Conservation (phyloP, 2,113 vertebrate species). For the Delphinus delphis region DNA sequence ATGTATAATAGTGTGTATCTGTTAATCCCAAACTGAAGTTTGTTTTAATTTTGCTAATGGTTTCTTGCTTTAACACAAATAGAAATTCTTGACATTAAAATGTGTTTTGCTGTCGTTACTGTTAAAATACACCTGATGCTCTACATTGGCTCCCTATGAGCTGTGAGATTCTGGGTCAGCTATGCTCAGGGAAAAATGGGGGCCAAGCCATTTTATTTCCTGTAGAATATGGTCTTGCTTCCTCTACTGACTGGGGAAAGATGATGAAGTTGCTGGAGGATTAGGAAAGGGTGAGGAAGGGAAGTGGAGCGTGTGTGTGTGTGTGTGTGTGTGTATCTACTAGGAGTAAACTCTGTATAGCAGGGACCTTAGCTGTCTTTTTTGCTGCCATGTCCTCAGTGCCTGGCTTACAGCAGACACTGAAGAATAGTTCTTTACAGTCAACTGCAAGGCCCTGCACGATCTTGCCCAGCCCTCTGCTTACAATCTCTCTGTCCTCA, state of each 20-base stretch:
- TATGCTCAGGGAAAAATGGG: neutral
- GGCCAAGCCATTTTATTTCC: neutral
- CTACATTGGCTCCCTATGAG: neutral
- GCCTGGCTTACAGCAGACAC: neutral
- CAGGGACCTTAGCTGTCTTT: neutral
- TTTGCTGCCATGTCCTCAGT: neutral
- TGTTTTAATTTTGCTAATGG: neutral
- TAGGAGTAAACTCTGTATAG: neutral
- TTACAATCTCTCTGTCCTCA: neutral
- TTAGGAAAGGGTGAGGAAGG: neutral
- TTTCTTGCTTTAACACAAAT: conserved; percentile 4
- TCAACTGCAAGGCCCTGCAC: neutral
- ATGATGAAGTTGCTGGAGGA: neutral
- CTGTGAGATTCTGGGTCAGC: neutral
- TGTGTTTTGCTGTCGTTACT: neutral
- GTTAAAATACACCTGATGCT: neutral
- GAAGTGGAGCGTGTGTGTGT: neutral
- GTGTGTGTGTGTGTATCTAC: neutral
- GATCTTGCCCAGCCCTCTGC: neutral
- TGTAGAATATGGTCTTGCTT: neutral
- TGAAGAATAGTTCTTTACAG: neutral
- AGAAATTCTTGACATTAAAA: neutral
- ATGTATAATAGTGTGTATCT: neutral
- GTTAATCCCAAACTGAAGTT: neutral
- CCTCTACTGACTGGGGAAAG: neutral